Base-by-base conservation (phyloP, 2,797 vertebrate species). In the Danio choprae region DNA sequence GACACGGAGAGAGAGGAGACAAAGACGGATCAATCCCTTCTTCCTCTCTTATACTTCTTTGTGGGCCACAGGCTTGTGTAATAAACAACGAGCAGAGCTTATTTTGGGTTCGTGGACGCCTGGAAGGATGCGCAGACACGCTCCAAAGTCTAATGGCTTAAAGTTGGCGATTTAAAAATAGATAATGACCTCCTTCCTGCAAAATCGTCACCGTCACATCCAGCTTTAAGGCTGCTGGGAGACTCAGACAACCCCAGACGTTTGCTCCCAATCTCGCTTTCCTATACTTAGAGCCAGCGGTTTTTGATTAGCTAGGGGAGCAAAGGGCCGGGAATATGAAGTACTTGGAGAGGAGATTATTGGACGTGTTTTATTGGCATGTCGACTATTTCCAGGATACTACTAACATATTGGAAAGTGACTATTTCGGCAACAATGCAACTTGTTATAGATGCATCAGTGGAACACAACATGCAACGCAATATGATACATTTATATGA, bases 161-260 rank as follows among this genome's bases (percentile, higher is more conserved):
- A 29, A 81, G 88, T 80, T 60, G 73, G 83, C 77, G 83, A 81
- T 84, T 89, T 89, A 84, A 83, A 90, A 86, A 83, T 81, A 87
- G 85, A 87, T 79, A 80, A 82, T 85, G 72, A 86, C 78, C 87
- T 86, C 81, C 84, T 86, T 85, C 78, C 71, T 55, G 40, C 50
- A 74, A 43, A 60, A 29, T 44, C 50, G 48, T 74, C 81, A 83
- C 55, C 11, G 38, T 75, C 80, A 72, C 79, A 56, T 71, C 71
- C 43, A 74, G 76, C 67, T 16, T 20, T 29, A 29, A 41, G n/a
- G 70, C 74, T 53, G 44, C 71, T 74, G 56, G 74, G 76, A 55
- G 46, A 56, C 40, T 56, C 62, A 48, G 64, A 62, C 74, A 62
- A 29, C 44, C 60, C 15, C 51, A 71, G 77, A 74, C 60, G 51